Conservation (phyloP, 2,113 vertebrate genomes). For the Hystrix brachyura region DNA sequence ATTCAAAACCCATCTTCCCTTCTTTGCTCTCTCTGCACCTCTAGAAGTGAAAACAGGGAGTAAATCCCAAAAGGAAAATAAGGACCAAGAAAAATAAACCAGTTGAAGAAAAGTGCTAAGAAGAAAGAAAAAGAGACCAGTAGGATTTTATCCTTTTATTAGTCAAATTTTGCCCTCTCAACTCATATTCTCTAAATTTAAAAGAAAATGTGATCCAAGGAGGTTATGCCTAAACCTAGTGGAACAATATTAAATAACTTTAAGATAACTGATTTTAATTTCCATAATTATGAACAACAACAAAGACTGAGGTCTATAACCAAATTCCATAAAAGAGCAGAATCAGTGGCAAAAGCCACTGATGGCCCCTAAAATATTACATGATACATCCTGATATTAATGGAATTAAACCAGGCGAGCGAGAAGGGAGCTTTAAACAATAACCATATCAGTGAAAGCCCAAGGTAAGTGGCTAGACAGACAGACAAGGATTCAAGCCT, state of each 20-base stretch:
- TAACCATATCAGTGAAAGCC: background rate
- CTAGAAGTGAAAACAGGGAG: background rate
- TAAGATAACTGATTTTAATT: slow-evolving; percentile 28
- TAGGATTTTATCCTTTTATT: slow-evolving; percentile 6
- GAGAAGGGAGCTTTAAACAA: background rate
- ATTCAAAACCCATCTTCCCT: background rate
- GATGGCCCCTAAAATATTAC: background rate
- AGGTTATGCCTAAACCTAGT: background rate
- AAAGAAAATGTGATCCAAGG: slow-evolving; percentile 24
- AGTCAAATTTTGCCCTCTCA: background rate
- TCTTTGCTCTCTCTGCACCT: background rate
- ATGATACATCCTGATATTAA: background rate
- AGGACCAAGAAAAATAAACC: background rate
- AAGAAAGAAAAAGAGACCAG: background rate
- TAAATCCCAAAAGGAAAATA: background rate
- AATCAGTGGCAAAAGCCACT: background rate
- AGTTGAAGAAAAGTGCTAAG: background rate
- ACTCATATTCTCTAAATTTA: slow-evolving; percentile 1
- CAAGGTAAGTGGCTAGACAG: background rate
- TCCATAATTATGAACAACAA: background rate
- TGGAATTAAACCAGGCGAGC: background rate
- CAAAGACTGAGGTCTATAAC: background rate
- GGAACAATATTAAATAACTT: background rate
- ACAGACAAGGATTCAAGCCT: background rate
- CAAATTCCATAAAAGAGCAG: background rate